Evolutionary conservation across 2,797 vertebrate genomes (phyloP).

Genomic region (Chloroceryle amazona): DNA sequence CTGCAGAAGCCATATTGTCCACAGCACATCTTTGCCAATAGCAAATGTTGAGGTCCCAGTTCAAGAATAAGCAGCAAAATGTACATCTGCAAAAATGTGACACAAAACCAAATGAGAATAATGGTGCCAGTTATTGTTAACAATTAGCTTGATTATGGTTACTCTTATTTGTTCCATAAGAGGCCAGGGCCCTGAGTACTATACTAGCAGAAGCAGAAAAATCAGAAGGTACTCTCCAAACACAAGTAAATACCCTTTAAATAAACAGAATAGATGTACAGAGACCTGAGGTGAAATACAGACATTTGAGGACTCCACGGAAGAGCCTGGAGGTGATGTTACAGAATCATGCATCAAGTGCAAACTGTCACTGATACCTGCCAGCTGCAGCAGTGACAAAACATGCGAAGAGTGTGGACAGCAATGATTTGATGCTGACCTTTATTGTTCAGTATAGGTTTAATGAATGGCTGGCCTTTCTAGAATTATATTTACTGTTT

Average conservation of each 20-base stretch:
- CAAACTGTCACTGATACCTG: neutral
- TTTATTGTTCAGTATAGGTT: neutral
- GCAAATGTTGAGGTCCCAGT: neutral
- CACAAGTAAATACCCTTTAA: neutral
- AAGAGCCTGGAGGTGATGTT: neutral
- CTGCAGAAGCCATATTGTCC: neutral
- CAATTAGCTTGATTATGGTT: neutral
- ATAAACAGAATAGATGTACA: neutral
- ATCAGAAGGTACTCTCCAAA: neutral
- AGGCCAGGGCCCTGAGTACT: neutral
- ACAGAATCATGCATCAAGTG: neutral
- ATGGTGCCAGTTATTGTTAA: neutral
- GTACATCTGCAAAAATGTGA: neutral
- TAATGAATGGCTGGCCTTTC: neutral
- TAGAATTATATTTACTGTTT: neutral
- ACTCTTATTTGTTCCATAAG: neutral
- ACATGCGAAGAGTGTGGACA: neutral
- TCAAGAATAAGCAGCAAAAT: neutral
- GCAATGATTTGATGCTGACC: neutral
- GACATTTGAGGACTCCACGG: accelerated
- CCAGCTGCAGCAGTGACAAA: neutral
- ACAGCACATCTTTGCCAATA: neutral
- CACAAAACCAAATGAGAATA: neutral
- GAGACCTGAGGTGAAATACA: neutral
- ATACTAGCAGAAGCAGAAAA: neutral